Evolutionary conservation across 2,797 vertebrate species (phyloP), one percentile per base, ranked within the genome.

Genomic region (Thunnus albacares): DNA sequence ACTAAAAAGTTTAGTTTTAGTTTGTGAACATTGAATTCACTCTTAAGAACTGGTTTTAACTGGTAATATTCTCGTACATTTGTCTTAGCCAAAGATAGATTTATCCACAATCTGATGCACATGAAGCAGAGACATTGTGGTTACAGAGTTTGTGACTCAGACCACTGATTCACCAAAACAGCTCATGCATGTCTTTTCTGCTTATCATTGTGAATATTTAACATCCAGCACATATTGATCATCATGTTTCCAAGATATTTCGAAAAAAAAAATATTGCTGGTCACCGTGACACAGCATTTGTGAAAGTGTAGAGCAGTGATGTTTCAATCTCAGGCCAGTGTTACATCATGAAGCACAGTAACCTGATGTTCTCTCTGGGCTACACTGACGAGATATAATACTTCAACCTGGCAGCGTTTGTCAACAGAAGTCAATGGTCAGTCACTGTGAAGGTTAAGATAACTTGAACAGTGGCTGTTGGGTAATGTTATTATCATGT

Each of bases 331-430:
- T 61, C 58, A 63, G 63, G 62, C 45, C 18, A 14, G 47, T 77
- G 55, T 90, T 88, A 61, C 85, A 78, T 90, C 76, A 91, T 77
- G 6, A 22, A 60, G 35, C 68, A 63, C 49, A 65, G 33, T 64
- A 47, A 72, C 26, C 6, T 65, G 47, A 57, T 22, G 52, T 24
- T 70, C 2, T 17, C 2, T 15, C 3, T 30, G 17, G 49, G 26
- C n/a, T 13, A 56, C 11, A 28, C 14, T 41, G 41, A 43, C 2
- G 12, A 35, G 28, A 5, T 10, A 9, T 22, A 17, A 35, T 12
- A 33, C 1, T 7, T 5, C 69, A 2, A 53, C 6, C 3, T 0
- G 24, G 15, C 47, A 49, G 17, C 12, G 13, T 18, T 20, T 8
- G 17, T 62, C 18, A 22, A 56, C 17, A 38, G 8, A n/a, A 30